Evolutionary conservation across 2,888 invertebrate species (phyloP).

Genomic region (Tridacna gigas): DNA sequence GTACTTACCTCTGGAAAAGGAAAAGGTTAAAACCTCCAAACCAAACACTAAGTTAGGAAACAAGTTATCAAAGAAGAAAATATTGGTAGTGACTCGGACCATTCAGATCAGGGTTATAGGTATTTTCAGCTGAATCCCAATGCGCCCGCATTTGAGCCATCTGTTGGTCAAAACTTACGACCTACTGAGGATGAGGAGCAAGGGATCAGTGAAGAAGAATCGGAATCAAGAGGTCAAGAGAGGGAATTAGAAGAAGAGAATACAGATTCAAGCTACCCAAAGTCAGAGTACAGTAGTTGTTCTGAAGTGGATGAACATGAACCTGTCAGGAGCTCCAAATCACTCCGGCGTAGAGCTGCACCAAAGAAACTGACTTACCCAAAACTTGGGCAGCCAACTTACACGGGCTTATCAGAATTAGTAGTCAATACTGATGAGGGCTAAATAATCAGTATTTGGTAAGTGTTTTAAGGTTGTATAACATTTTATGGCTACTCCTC

Average conservation of each 20-base stretch:
- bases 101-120: neutral
- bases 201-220: neutral
- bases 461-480: no score
- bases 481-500: no score
- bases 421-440: neutral
- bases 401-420: neutral
- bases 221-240: neutral
- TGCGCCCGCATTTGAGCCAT: slow-evolving; percentile 20
- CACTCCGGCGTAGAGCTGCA: slow-evolving; percentile 4
- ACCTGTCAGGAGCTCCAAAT: neutral
- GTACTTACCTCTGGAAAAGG: slow-evolving; percentile 33
- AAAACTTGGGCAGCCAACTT: slow-evolving; percentile 22
- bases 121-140: slow-evolving; percentile 5
- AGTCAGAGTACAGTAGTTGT: neutral
- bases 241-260: neutral
- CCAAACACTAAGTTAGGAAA: slow-evolving; percentile 2
- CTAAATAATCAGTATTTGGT: no score
- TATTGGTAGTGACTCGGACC: neutral
- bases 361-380: slow-evolving; percentile 13
- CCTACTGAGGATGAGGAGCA: neutral
- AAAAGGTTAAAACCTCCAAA: slow-evolving; percentile 17
- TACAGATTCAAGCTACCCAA: neutral
- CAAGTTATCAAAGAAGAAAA: neutral
- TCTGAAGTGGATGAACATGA: neutral
- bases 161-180: neutral